Base-by-base conservation (phyloP, 2,113 vertebrate species). In the Meriones unguiculatus region DNA sequence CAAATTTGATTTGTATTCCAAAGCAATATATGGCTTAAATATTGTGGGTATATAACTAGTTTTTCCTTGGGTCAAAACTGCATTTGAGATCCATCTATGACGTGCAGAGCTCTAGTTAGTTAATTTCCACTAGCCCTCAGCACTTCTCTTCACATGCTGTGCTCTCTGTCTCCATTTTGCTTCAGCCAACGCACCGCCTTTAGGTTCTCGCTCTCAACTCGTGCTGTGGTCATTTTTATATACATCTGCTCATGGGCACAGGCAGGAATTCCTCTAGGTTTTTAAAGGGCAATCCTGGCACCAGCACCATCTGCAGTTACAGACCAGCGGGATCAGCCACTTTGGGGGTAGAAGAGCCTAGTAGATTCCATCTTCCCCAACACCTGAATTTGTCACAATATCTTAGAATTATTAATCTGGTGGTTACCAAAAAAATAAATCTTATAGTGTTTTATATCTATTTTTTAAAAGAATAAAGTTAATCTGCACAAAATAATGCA, bases 21-120 rank as follows among this genome's bases (percentile, higher is more conserved):
- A 81, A 94, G 77, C 12, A 93, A 22, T 3, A 64, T 78, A 73
- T 41, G 72, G 11, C 72, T 73, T 84, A 62, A 62, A 41, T 92
- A 92, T 85, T 8, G 17, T 84, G 93, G 7, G 25, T n/a, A 50
- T 28, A 92, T 64, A 64, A 64, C 62, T 65, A 87, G 8, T 30
- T 80, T 76, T 86, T 82, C n/a, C 65, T 72, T 67, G 77, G 41
- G 28, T 57, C 52, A 91, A 91, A 90, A 28, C 67, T 95, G 7
- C 84, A 82, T 77, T 78, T 91, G n/a, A 78, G 41, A 76, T 86
- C 72, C 92, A 30, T 64, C 64, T 80, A 86, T 89, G 38, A 41
- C 41, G 14, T 32, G 24, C 62, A 82, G 50, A 87, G 22, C 82
- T 87, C 50, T 69, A 82, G 17, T 70, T n/a, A 1, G 24, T 50